Conservation (phyloP, 2,113 vertebrate species). For the Dicentrarchus labrax region DNA sequence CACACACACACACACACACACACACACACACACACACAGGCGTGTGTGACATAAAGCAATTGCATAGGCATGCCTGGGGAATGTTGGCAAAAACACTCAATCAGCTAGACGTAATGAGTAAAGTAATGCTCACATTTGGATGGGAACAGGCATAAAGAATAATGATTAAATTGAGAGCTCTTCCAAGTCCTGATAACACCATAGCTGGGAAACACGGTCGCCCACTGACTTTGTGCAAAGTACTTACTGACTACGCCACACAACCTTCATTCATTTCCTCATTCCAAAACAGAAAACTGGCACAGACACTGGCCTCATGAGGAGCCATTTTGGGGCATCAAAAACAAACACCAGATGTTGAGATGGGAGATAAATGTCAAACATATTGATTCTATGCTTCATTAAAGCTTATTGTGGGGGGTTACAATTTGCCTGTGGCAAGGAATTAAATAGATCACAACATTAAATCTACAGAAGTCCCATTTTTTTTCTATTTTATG, state of each 20-base stretch:
- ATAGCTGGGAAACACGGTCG: conserved; percentile 40
- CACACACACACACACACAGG: conserved; percentile 55
- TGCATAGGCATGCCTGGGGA: conserved; percentile 54
- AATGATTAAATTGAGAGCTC: conserved; percentile 51
- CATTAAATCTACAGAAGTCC: conserved; percentile 47
- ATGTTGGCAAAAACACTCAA: conserved; percentile 54
- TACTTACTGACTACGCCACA: conserved; percentile 49
- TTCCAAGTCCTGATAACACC: conserved; percentile 35
- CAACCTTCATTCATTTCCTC: conserved; percentile 65
- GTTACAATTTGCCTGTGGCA: conserved; percentile 60
- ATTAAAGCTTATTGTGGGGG: conserved; percentile 68
- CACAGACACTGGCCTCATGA: conserved; percentile 62
- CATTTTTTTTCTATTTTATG: conserved; percentile 49
- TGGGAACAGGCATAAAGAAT: conserved; percentile 38
- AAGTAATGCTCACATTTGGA: conserved; percentile 47
- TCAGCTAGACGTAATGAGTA: conserved; percentile 44
- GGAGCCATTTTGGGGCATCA: conserved; percentile 75
- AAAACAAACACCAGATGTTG: conserved; percentile 79
- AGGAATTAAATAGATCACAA: conserved; percentile 48
- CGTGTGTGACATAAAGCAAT: conserved; percentile 56
- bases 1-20: conserved; percentile 28
- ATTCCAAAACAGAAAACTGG: conserved; percentile 66
- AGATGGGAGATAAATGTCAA: conserved; percentile 75
- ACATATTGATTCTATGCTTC: conserved; percentile 74
- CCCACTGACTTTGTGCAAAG: conserved; percentile 55